Conservation (phyloP, 2,888 invertebrate genomes). For the Tuberolachnus salignus region DNA sequence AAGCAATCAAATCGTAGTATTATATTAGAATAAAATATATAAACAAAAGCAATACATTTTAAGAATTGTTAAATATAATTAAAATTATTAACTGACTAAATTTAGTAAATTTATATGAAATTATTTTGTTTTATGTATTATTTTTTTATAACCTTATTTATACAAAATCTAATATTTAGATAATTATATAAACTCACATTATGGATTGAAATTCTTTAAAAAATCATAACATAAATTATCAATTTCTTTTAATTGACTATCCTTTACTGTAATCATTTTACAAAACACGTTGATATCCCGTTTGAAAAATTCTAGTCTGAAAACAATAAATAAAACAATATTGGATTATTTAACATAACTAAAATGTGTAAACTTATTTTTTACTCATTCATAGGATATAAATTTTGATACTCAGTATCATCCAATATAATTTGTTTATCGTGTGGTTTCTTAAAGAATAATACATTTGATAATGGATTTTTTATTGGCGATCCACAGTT, state of each 20-base stretch:
- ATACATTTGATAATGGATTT: slow-evolving; percentile 42
- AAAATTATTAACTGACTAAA: too few species aligned
- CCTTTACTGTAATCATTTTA: slow-evolving; percentile 1
- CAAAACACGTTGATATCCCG: slow-evolving; percentile 44
- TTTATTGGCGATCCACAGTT: slow-evolving; percentile 31
- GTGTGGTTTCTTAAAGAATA: slow-evolving; percentile 44
- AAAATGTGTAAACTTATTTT: neutral
- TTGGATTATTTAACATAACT: neutral
- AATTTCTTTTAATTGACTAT: slow-evolving; percentile 18
- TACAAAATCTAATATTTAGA: neutral
- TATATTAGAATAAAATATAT: too few species aligned
- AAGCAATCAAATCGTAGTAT: too few species aligned
- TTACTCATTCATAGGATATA: slow-evolving; percentile 51
- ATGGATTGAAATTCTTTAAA: slow-evolving; percentile 27
- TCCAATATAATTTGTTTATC: slow-evolving; percentile 17
- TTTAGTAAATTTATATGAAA: too few species aligned
- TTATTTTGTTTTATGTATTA: neutral
- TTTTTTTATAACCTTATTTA: neutral
- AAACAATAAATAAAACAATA: slow-evolving; percentile 3
- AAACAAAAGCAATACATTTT: too few species aligned
- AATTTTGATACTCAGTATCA: slow-evolving; percentile 30
- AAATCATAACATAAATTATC: neutral
- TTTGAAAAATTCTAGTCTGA: slow-evolving; percentile 51
- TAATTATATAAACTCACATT: slow-evolving; percentile 9
- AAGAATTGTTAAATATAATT: too few species aligned